Evolutionary conservation across 2,888 invertebrate genomes (phyloP), one percentile per base, ranked within the genome.

Genomic region (Tetanocera ferruginea): DNA sequence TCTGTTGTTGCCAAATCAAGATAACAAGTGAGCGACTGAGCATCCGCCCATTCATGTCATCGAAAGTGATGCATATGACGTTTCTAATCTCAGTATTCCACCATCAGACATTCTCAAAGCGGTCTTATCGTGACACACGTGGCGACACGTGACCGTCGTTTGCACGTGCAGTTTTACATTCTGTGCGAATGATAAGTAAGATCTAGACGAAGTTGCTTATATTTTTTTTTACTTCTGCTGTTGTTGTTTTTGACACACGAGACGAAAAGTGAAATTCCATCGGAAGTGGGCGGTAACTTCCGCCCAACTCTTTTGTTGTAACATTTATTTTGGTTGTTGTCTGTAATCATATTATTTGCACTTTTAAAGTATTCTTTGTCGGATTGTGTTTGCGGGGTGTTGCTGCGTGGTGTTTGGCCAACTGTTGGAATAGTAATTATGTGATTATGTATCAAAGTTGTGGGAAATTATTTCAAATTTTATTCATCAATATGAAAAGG

Each of bases 131-230:
- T 71, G 49, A 51, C 52, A 37, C 85, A 86, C 87, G 86, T 85
- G 86, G 83, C 80, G 84, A 79, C 86, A 86, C 87, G 86, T 86
- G 86, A 81, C 86, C 82, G 80, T 81, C 79, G 43, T 80, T 23
- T 75, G 82, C 86, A 86, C 86, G 86, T 86, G 86, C 86, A 37
- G 34, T 52, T 62, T 74, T 71, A 72, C 73, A 71, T n/a, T 55
- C 70, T 81, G 80, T 71, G 62, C 74, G 72, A 79, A 78, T 74
- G 80, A 76, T 72, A 79, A 73, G 81, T 66, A 17, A 49, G 34
- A 76, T 43, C 9, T 64, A 23, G 19, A 25, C 9, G 52, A 62
- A 49, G 62, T 23, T n/a, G n/a, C n/a, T 34, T 31, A 6, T 52
- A 25, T 51, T 49, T 28, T 43, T 62, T 76, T 34, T 34, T 25